Evolutionary conservation across 2,888 invertebrate species (phyloP), one percentile per base, ranked within the genome.

Genomic region (Gymnoscelis rufifasciata): DNA sequence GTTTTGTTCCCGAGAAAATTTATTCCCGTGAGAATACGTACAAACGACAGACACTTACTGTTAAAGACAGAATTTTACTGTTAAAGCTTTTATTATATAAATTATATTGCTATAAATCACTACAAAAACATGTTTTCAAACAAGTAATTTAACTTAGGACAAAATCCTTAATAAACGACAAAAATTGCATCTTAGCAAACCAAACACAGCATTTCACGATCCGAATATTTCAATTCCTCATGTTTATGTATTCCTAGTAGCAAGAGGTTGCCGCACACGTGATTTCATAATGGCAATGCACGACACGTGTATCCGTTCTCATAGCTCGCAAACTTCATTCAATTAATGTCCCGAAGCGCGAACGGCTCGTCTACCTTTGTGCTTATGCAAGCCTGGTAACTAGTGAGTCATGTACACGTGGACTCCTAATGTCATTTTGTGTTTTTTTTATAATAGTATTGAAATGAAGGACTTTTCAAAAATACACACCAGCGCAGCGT

Each of bases 351-450:
- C 13, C 12, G 7, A 14, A 47, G 37, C 27, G 41, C 23, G 15
- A 12, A 27, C 12, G 27, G 14, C 6, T 14, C 31, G 14, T 4
- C 29, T 2, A 43, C 30, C 52, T 47, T 44, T 31, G 12, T n/a
- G 13, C 10, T 43, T 12, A 49, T 57, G 54, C 35, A 10, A 27
- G 35, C 57, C 41, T 54, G 38, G 54, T 57, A 49, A 31, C 40
- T 23, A 24, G 36, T 45, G 45, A 41, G 43, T 26, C 41, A 45
- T 15, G 30, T 28, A 50, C 56, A 56, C 54, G 56, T 56, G 56
- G 54, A 37, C 47, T 41, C 36, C 38, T 47, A 51, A 49, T 45
- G 45, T 43, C 39, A 36, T 43, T 6, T n/a, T 33, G 12, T n/a
- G 31, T 15, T 5, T 4, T 5, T n/a, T 27, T 27, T 3, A 24